phyloP scores from a whole-genome alignment of 2,797 vertebrate genomes.

The Vultur gryphus region DNA sequence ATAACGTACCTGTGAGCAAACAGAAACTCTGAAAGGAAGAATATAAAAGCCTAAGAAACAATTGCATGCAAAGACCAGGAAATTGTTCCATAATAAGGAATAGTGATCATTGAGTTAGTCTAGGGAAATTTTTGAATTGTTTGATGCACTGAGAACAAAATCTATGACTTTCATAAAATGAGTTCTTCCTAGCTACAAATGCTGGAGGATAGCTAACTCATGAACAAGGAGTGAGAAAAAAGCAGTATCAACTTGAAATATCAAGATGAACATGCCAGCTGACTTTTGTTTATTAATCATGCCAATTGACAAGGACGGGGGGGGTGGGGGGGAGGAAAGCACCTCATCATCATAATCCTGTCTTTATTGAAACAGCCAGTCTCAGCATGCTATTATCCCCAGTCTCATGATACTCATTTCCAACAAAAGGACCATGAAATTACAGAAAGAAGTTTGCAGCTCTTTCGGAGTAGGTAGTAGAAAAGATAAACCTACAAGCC shows the following conservation, averaged over 20 bases:
- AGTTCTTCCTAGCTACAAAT: neutral
- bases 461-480: neutral
- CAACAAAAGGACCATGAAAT: constrained; percentile 43
- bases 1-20: neutral
- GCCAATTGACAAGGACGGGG: neutral
- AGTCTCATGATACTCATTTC: neutral
- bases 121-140: neutral
- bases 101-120: neutral
- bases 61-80: neutral
- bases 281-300: neutral
- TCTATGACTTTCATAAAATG: neutral
- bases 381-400: constrained; percentile 14
- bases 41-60: neutral
- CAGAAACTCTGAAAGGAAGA: neutral
- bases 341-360: constrained; percentile 29
- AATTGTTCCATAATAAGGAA: neutral
- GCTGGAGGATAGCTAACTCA: neutral
- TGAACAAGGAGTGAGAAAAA: neutral
- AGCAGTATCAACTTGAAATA: neutral
- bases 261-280: neutral
- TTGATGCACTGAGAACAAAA: neutral
- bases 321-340: too few relatives aligned
- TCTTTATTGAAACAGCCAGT: constrained; percentile 14
- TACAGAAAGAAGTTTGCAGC: neutral
- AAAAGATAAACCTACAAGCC: constrained; percentile 20